phyloP scores from a whole-genome alignment of 35 echinoderm and acorn worm species.

The Hemicentrotus pulcherrimus region DNA sequence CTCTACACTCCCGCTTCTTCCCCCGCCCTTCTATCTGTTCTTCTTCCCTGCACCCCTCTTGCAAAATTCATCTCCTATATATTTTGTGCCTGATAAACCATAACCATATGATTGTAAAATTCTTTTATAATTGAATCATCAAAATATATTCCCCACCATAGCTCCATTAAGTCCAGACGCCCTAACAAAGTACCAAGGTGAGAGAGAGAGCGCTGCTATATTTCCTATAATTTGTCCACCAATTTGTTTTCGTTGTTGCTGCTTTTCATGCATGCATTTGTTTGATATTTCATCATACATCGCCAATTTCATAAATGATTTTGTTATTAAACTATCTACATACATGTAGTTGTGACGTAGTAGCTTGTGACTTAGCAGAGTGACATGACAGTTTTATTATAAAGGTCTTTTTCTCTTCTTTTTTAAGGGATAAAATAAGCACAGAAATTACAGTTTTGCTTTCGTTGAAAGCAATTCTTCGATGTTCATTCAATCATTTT shows the following conservation, averaged over 20 bases:
- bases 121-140: neutral
- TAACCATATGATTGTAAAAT: neutral
- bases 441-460: neutral
- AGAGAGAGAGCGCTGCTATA: neutral
- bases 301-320: neutral
- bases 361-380: neutral
- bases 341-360: neutral
- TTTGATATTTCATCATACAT: neutral
- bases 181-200: slow-evolving; percentile 44
- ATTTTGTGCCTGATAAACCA: neutral
- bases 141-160: neutral
- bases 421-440: neutral
- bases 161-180: slow-evolving; percentile 33
- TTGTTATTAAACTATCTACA: neutral
- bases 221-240: neutral
- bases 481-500: too few relatives aligned
- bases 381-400: neutral
- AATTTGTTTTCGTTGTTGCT: neutral
- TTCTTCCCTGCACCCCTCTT: too few relatives aligned
- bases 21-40: too few relatives aligned
- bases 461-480: neutral
- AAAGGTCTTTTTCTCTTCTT: too few relatives aligned
- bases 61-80: too few relatives aligned
- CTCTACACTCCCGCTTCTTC: too few relatives aligned
- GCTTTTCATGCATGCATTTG: neutral